phyloP scores from a whole-genome alignment of 2,797 vertebrate genomes.

The Sebastes alutus region DNA sequence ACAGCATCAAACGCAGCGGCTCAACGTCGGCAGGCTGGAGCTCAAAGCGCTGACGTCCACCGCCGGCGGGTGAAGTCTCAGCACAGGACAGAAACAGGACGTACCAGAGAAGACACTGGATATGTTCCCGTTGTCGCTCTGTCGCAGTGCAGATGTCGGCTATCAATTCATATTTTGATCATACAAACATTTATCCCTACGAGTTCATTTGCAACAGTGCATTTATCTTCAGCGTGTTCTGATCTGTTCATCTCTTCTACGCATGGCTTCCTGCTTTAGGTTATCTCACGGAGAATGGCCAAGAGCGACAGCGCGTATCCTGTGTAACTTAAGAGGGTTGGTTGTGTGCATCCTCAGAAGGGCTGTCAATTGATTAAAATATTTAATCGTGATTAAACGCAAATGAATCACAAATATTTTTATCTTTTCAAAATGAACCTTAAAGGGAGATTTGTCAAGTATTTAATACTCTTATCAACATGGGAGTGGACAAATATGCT shows the following conservation, averaged over 20 bases:
- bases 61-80: not conserved
- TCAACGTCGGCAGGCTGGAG: not conserved
- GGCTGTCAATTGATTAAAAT: too few species aligned
- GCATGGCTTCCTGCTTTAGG: not conserved
- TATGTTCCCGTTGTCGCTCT: not conserved
- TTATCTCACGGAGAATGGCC: too few species aligned
- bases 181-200: not conserved
- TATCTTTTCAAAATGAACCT: too few species aligned
- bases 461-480: too few species aligned
- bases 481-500: too few species aligned
- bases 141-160: constrained; percentile 6
- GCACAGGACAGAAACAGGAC: not conserved
- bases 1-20: not conserved
- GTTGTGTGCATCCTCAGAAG: not conserved
- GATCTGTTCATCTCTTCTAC: not conserved
- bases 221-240: not conserved
- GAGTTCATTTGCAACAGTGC: not conserved
- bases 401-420: too few species aligned
- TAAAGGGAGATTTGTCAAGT: too few species aligned
- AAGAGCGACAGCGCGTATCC: not conserved
- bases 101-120: not conserved
- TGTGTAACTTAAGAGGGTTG: not conserved
- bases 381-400: too few species aligned
- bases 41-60: not conserved
- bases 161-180: not conserved